These are phyloP conservation scores for Sturnus vulgaris DNA, from an alignment of 2,113 vertebrate genomes.

Conservation along the genomic window DNA sequence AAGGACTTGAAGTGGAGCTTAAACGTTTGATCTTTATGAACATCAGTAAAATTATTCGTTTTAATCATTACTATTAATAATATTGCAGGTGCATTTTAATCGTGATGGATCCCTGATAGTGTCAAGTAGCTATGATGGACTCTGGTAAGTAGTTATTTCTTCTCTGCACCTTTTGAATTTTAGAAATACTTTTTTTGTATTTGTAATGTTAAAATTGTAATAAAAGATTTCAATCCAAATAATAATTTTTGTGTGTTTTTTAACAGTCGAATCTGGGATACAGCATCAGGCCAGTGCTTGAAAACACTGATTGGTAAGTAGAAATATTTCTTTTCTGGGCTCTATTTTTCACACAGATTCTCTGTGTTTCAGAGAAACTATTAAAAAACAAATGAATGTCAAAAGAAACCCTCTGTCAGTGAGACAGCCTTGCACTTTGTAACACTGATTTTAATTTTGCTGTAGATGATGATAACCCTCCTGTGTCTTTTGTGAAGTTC, in stretches of 20 bases:
- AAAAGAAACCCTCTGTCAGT: not conserved
- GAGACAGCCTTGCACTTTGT: not conserved
- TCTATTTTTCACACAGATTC: not conserved
- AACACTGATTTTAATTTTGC: not conserved
- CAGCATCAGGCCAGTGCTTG: constrained; percentile 96
- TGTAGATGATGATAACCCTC: constrained; percentile 96
- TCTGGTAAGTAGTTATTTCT: constrained; percentile 82
- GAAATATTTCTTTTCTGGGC: not conserved
- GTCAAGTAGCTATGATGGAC: constrained; percentile 97
- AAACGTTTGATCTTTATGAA: not conserved
- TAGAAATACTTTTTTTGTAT: not conserved
- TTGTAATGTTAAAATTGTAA: not conserved
- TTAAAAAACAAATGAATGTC: not conserved
- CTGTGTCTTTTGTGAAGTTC: constrained; percentile 98
- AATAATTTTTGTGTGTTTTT: not conserved
- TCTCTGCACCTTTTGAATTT: not conserved
- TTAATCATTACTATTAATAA: not conserved
- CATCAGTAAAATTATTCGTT: fast-evolving
- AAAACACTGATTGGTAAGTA: constrained; percentile 96
- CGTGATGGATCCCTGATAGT: constrained; percentile 97
- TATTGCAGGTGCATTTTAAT: constrained; percentile 92
- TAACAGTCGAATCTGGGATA: constrained; percentile 96
- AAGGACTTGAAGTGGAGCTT: not conserved
- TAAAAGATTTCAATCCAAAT: not conserved
- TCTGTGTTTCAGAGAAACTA: not conserved